Base-by-base conservation (phyloP, 2,888 invertebrate species). In the Actias luna region DNA sequence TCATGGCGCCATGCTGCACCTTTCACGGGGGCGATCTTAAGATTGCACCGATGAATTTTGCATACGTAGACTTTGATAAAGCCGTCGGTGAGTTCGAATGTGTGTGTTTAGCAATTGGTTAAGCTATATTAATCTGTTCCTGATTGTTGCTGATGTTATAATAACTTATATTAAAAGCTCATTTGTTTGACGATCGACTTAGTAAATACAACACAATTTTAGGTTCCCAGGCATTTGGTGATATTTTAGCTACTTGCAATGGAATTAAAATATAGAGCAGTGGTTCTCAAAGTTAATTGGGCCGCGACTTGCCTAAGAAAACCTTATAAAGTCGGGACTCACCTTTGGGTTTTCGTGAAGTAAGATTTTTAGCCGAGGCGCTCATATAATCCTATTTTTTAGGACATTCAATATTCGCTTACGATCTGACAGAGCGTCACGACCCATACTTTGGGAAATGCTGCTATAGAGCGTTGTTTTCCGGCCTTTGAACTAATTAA, bases 61-160 rank as follows among this genome's bases (percentile, higher is more conserved):
- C 63, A 67, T 50, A 50, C 25, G 46, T 64, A 65, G 59, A 62
- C 68, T 64, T 64, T 70, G 68, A 55, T 71, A 76, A 71, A 70
- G 72, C 72, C 74, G 66, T 63, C 73, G 75, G 70, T 77, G 77
- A 77, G 76, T 76, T 55, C 65, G 57, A 65, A 63, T 66, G 74
- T 76, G 74, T 70, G 69, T 42, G 69, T 67, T 50, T 50, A 50
- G n/a, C 7, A 50, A 12, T 22, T 50, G 46, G 22, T 50, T 25
- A 50, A 12, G 22, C 22, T 25, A 25, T 12, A 12, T 50, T 8
- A 39, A 16, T 42, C 4, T 42, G n/a, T 42, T 42, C 3, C 46
- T 50, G 10, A 25, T 12, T 50, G 22, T 50, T 25, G 22, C 10
- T 18, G 5, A 42, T 39, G n/a, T 25, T 46, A 39, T 16, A 39